A percentile compares a stretch with the other conserved stretches of the same genome.
phyloP scores from a whole-genome alignment of 2,888 invertebrate species.

The Drosophila prostipennis region DNA sequence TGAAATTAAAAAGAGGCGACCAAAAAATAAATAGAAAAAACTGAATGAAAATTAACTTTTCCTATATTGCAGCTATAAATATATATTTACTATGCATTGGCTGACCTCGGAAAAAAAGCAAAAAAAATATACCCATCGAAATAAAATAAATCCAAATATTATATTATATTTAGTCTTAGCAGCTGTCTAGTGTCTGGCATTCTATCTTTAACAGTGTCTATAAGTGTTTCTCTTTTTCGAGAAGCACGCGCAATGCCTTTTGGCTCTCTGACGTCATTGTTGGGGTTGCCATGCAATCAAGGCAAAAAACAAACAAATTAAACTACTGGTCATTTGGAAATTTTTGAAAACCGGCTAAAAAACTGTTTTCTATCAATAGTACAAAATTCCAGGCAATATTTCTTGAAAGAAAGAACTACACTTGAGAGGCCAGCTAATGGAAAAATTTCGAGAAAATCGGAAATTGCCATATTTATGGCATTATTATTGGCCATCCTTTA shows the following conservation, averaged over 20 bases:
- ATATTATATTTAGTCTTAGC: slow-evolving; percentile 24
- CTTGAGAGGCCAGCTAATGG: background rate
- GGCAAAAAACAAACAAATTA: slow-evolving; percentile 22
- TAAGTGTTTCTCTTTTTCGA: slow-evolving; percentile 19
- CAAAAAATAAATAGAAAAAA: slow-evolving; percentile 8
- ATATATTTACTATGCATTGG: slow-evolving; percentile 30
- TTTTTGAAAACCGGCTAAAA: slow-evolving; percentile 2
- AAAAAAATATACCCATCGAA: slow-evolving; percentile 2
- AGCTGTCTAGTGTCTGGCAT: slow-evolving; percentile 50
- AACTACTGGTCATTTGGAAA: slow-evolving; percentile 8
- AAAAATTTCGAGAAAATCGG: background rate
- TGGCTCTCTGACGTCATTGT: slow-evolving; percentile 34
- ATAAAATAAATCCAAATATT: slow-evolving; percentile 30
- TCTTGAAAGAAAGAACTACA: background rate
- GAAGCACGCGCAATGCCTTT: slow-evolving; percentile 23
- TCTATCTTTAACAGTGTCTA: slow-evolving; percentile 40
- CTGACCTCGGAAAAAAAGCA: slow-evolving; percentile 37
- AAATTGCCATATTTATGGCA: slow-evolving; percentile 38
- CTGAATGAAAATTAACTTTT: slow-evolving; percentile 42
- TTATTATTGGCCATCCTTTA: slow-evolving; percentile 39
- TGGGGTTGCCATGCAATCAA: slow-evolving; percentile 43
- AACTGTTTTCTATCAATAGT: background rate
- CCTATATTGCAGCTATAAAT: slow-evolving; percentile 10
- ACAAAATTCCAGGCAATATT: background rate
- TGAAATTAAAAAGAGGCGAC: slow-evolving; percentile 8